These are phyloP conservation scores for Andrena cerasifolii DNA, from an alignment of 1,140 invertebrate species.

Conservation along the genomic window DNA sequence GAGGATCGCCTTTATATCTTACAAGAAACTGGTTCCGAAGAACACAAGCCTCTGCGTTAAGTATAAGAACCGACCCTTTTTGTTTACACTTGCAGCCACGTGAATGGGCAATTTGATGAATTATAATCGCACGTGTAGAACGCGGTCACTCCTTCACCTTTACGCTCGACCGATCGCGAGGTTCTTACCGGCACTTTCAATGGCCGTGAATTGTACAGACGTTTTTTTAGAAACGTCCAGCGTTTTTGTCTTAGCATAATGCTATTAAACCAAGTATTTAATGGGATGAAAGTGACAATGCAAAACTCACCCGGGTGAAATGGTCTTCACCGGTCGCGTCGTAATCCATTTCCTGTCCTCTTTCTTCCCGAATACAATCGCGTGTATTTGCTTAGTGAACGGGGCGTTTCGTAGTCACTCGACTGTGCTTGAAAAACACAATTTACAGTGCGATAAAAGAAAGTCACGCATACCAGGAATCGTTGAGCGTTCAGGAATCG, in stretches of 20 bases:
- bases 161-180: neutral
- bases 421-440: neutral
- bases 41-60: too few species aligned
- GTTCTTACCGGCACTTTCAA: neutral
- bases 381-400: neutral
- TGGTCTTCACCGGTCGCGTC: conserved; percentile 14
- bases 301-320: conserved; percentile 52
- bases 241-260: neutral
- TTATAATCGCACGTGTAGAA: neutral
- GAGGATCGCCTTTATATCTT: too few species aligned
- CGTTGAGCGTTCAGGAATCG: too few species aligned
- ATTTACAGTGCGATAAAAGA: neutral
- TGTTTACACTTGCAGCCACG: neutral
- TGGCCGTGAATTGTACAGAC: neutral
- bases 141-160: neutral
- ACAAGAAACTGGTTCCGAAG: too few species aligned
- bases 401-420: neutral
- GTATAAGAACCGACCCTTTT: too few species aligned
- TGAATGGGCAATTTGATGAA: neutral
- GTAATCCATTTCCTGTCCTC: conserved; percentile 44
- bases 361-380: neutral
- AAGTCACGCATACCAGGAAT: neutral
- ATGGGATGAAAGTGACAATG: neutral
- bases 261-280: neutral
- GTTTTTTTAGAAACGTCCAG: neutral